Base-by-base conservation (phyloP, 2,113 vertebrate genomes). In the Vimba vimba region DNA sequence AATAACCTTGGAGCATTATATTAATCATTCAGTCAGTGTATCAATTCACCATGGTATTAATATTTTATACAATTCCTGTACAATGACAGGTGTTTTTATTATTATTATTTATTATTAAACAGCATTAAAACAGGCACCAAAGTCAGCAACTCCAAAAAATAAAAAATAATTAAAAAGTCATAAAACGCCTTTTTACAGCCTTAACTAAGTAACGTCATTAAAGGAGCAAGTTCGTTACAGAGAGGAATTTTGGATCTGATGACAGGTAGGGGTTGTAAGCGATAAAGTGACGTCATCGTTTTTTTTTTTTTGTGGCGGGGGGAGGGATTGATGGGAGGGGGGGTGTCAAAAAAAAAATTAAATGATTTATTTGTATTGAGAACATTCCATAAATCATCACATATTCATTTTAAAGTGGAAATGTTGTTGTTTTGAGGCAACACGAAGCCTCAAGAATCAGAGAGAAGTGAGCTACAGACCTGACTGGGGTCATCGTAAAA, bases 401-500 rank as follows among this genome's bases (percentile, higher is more conserved):
- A 5, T 6, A 6, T 43, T 25, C 1, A 12, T 11, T 12, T 43
- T 43, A 43, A 71, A 76, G 43, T 17, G 43, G 45, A 50, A 50
- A 50, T 39, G 33, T 11, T 39, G 33, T 10, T 36, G 33, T 71
- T 68, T 33, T 68, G 1, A 27, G n/a, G n/a, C n/a, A 27, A 27
- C 27, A 27, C 27, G 27, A 27, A 13, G 36, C 71, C 9, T n/a
- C 2, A 17, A 25, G 39, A 74, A 25, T 19, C 2, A 33, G 8
- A 66, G 27, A 12, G 9, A 21, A 10, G 33, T 2, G 68, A 68
- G n/a, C 21, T 13, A 55, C 95, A 97, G 94, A 99, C 98, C 97
- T 95, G 93, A 62, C 95, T 95, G 79, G 97, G 97, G 91, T 97
- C 96, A 94, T 99, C 97, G 0, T 99, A 99, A 92, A 96, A 99